Percentiles rank a stretch among this genome's conserved stretches.
phyloP scores from a whole-genome alignment of 1,140 invertebrate genomes.

The Cydia amplana region DNA sequence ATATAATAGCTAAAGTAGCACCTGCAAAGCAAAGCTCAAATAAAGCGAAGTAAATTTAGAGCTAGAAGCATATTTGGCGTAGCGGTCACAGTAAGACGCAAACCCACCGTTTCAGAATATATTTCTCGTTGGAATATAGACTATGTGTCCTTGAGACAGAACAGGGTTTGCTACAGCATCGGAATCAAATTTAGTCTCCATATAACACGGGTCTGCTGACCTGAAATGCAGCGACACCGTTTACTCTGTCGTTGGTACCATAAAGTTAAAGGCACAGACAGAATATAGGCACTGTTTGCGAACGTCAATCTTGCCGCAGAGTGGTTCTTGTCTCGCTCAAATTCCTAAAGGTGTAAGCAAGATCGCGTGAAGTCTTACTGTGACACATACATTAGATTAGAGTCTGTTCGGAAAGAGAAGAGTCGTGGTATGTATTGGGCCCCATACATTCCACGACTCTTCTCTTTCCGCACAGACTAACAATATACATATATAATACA shows the following conservation, averaged over 20 bases:
- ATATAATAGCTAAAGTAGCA: conserved; percentile 31
- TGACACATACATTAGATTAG: conserved; percentile 3
- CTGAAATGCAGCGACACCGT: conserved; percentile 1
- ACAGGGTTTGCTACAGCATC: not conserved
- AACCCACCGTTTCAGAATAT: not conserved
- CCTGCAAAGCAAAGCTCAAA: conserved; percentile 38
- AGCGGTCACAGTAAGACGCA: conserved; percentile 6
- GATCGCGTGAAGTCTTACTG: conserved; percentile 1
- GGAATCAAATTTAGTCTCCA: not conserved
- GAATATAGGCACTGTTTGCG: not conserved
- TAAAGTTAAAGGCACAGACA: not conserved
- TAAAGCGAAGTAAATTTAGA: conserved; percentile 39
- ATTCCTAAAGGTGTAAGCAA: not conserved
- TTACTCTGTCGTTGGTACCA: not conserved
- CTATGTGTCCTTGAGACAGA: not conserved
- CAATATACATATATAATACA: conserved; percentile 8
- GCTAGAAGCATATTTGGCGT: conserved; percentile 34
- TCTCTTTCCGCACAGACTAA: no score
- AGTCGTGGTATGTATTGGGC: no score
- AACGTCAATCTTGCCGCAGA: not conserved
- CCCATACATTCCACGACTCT: no score
- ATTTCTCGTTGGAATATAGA: not conserved
- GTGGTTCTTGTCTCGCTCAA: conserved; percentile 3
- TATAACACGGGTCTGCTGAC: not conserved
- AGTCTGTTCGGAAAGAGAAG: no score